Evolutionary conservation across 2,888 invertebrate genomes (phyloP).

Genomic region (Heliconius aoede): DNA sequence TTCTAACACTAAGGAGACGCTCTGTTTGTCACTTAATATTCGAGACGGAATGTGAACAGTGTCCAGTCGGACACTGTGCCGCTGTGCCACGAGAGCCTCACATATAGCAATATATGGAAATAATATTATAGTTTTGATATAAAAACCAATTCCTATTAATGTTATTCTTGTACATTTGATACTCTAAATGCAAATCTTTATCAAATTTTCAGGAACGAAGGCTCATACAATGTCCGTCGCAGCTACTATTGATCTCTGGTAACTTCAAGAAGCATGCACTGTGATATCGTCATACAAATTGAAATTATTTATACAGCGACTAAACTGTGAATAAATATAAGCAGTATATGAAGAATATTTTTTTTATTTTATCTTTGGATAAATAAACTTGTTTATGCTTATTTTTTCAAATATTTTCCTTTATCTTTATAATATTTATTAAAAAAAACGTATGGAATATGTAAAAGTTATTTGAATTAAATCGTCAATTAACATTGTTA

Average conservation of each 20-base stretch:
- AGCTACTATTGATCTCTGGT: slow-evolving; percentile 51
- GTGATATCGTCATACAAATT: slow-evolving; percentile 64
- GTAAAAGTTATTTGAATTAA: too few species aligned
- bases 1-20: too few species aligned
- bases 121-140: neutral
- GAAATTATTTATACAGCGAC: slow-evolving; percentile 40
- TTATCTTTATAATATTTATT: neutral
- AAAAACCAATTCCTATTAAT: neutral
- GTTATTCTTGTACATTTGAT: neutral
- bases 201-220: slow-evolving; percentile 65
- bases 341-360: slow-evolving; percentile 5
- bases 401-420: neutral
- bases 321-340: slow-evolving; percentile 54
- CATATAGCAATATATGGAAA: neutral
- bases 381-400: too few species aligned
- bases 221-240: slow-evolving; percentile 58
- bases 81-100: neutral
- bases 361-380: neutral
- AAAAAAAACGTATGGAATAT: neutral
- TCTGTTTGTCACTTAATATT: too few species aligned
- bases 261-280: slow-evolving; percentile 68
- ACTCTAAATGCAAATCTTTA: neutral
- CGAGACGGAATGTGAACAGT: too few species aligned
- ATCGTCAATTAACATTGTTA: too few species aligned
- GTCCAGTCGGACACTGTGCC: neutral